phyloP scores from a whole-genome alignment of 2,113 vertebrate species.

The Vidua macroura region DNA sequence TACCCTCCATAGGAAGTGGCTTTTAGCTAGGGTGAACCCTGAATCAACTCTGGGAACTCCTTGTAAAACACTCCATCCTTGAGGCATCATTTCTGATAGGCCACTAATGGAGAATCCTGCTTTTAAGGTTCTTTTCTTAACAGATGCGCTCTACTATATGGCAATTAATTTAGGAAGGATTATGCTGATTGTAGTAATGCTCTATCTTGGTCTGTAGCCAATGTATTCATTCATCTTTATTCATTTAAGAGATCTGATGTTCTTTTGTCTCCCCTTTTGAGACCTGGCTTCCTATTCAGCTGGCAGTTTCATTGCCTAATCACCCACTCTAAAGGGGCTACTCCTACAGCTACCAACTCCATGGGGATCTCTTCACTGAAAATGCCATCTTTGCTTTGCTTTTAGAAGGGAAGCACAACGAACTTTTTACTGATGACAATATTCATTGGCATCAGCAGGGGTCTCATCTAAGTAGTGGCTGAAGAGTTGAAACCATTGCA shows the following conservation, averaged over 20 bases:
- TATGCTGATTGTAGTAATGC: conserved; percentile 1
- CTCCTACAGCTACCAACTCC: background rate
- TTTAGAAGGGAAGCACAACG: background rate
- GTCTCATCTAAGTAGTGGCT: background rate
- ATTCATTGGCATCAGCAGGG: background rate
- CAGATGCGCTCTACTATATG: background rate
- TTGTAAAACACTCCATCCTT: background rate
- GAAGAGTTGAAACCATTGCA: background rate
- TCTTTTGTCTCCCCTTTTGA: conserved; percentile 36
- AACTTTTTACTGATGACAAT: background rate
- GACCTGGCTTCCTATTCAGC: conserved; percentile 19
- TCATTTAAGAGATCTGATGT: conserved; percentile 44
- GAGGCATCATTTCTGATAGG: background rate
- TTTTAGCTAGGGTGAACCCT: background rate
- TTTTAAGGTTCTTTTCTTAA: conserved; percentile 30
- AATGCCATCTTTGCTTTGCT: conserved; percentile 33
- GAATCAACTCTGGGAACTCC: background rate
- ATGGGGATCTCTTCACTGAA: background rate
- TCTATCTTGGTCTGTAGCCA: conserved; percentile 12
- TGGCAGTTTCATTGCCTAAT: conserved; percentile 10
- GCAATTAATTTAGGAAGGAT: conserved; percentile 43
- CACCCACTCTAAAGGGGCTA: background rate
- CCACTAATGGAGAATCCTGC: background rate
- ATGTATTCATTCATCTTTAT: conserved; percentile 57
- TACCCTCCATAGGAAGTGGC: background rate